These are phyloP conservation scores for Sinonovacula constricta DNA, from an alignment of 1,140 invertebrate species.

Conservation along the genomic window DNA sequence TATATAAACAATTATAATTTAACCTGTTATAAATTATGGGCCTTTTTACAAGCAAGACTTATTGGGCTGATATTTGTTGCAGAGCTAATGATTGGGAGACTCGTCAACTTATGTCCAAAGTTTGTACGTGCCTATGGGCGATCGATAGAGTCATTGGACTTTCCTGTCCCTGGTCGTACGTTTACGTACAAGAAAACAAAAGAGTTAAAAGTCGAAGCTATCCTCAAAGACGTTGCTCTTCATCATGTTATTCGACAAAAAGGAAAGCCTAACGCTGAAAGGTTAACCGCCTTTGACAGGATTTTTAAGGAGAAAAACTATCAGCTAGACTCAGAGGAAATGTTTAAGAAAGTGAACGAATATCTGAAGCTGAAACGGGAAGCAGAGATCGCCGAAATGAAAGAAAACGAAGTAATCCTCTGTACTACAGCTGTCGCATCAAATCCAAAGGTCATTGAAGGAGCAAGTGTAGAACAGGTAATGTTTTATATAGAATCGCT, in stretches of 20 bases:
- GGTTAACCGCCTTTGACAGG: constrained; percentile 56
- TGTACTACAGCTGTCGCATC: too few relatives aligned
- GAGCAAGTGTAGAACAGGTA: constrained; percentile 41
- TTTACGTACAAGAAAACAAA: constrained; percentile 19
- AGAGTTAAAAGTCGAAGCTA: constrained; percentile 34
- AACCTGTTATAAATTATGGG: too few relatives aligned
- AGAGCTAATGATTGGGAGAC: constrained; percentile 56
- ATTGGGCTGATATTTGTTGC: constrained; percentile 2
- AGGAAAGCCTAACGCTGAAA: constrained; percentile 57
- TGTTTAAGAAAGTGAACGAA: constrained; percentile 27
- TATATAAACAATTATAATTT: too few relatives aligned
- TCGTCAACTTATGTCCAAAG: too few relatives aligned
- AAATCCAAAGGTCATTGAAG: constrained; percentile 51
- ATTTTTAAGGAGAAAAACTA: constrained; percentile 32
- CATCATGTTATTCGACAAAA: constrained; percentile 62
- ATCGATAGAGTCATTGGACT: constrained; percentile 56
- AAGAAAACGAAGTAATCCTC: too few relatives aligned
- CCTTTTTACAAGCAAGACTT: too few relatives aligned
- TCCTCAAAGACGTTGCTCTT: constrained; percentile 53
- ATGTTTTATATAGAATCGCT: too few relatives aligned
- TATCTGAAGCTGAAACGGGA: constrained; percentile 51
- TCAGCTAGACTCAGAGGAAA: too few relatives aligned
- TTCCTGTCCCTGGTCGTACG: constrained; percentile 43
- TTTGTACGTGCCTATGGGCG: constrained; percentile 64
- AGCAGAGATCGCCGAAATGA: constrained; percentile 55